Conservation (phyloP, 2,797 vertebrate genomes). For the Lagocephalus sceleratus region DNA sequence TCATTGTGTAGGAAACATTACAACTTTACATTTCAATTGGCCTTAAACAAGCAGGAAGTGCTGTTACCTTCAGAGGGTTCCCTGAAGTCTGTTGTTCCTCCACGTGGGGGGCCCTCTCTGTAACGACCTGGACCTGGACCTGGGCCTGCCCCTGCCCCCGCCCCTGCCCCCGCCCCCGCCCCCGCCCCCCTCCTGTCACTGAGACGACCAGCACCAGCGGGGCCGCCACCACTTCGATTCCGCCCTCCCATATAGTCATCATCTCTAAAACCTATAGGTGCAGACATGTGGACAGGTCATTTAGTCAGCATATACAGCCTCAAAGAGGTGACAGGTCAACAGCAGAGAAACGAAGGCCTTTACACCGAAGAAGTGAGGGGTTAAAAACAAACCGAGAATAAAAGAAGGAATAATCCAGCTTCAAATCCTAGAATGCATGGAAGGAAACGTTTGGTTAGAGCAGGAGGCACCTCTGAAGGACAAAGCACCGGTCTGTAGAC, state of each 20-base stretch:
- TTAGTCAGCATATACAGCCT: slow-evolving; percentile 42
- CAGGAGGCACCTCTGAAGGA: too few relatives aligned
- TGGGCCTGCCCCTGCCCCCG: too few relatives aligned
- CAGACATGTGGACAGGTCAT: slow-evolving; percentile 11
- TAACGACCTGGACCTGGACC: slow-evolving; percentile 79
- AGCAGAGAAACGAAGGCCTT: slow-evolving; percentile 2
- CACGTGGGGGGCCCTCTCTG: slow-evolving; percentile 88
- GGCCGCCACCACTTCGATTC: slow-evolving; percentile 80
- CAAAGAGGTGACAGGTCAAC: slow-evolving; percentile 27
- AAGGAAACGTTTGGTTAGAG: too few relatives aligned
- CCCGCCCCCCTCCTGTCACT: slow-evolving; percentile 81
- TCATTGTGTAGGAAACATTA: neutral
- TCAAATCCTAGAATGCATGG: too few relatives aligned
- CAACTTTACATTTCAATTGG: too few relatives aligned
- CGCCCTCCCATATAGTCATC: slow-evolving; percentile 89
- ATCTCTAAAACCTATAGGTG: slow-evolving; percentile 83
- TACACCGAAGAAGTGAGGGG: too few relatives aligned
- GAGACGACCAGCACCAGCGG: slow-evolving; percentile 75
- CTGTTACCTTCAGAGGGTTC: slow-evolving; percentile 93
- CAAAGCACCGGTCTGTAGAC: too few relatives aligned
- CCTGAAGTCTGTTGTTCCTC: slow-evolving; percentile 87
- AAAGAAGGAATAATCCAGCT: slow-evolving; percentile 1
- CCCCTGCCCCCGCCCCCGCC: neutral
- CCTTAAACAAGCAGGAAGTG: neutral
- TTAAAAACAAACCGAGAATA: too few relatives aligned